Evolutionary conservation across 2,113 vertebrate genomes (phyloP).

Genomic region (Dissostichus mawsoni): DNA sequence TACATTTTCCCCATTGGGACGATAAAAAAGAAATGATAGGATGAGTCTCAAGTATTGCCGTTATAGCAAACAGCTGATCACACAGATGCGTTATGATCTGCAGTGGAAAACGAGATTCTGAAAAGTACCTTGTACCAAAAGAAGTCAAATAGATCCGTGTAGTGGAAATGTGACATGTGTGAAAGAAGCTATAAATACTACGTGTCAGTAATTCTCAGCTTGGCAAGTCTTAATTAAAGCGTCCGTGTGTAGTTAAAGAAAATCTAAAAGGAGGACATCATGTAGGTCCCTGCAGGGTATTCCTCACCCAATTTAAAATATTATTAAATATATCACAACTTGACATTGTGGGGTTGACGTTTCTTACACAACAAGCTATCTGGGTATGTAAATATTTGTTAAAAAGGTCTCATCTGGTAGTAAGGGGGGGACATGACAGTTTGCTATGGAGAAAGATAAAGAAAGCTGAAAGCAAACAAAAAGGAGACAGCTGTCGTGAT

Average conservation of each 20-base stretch:
- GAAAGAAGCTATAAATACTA: background rate
- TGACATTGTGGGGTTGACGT: background rate
- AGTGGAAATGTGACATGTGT: too few species aligned
- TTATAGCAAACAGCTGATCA: too few species aligned
- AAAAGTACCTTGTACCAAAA: too few species aligned
- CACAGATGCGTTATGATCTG: too few species aligned
- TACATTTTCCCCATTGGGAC: too few species aligned
- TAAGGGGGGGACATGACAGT: background rate
- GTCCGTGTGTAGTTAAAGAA: background rate
- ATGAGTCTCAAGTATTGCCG: too few species aligned
- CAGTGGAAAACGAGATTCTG: too few species aligned
- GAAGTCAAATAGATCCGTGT: too few species aligned
- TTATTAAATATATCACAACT: background rate
- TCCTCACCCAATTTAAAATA: background rate
- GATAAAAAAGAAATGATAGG: too few species aligned
- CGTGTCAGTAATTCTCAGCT: constrained; percentile 1
- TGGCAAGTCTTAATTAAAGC: constrained; percentile 9
- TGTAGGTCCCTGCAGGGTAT: background rate
- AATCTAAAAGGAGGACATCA: background rate
- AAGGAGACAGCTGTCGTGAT: background rate
- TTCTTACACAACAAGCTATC: background rate
- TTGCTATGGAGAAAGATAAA: background rate
- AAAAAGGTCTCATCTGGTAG: background rate
- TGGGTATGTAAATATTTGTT: constrained; percentile 2
- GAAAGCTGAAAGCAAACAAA: background rate